These are phyloP conservation scores for Eublepharis macularius DNA, from an alignment of 2,113 vertebrate genomes.

Conservation along the genomic window DNA sequence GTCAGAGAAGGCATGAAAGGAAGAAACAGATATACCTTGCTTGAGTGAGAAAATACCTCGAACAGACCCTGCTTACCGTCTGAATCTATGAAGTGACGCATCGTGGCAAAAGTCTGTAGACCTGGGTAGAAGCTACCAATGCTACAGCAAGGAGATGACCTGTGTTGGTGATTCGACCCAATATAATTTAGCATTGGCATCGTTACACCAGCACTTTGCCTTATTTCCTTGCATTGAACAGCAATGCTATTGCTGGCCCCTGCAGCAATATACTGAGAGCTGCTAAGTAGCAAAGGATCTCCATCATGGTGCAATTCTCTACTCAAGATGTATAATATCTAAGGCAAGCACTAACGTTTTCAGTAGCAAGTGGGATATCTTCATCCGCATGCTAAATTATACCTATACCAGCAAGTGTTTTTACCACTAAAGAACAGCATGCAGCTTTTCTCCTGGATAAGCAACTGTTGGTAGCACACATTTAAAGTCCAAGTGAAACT, in stretches of 20 bases:
- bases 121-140: neutral
- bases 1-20: too few species aligned
- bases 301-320: neutral
- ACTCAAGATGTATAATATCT: neutral
- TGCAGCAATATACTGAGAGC: neutral
- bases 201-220: neutral
- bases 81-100: neutral
- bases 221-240: neutral
- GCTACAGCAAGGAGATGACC: neutral
- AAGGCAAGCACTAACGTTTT: neutral
- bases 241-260: neutral
- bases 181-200: neutral
- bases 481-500: neutral
- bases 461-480: neutral
- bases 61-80: neutral
- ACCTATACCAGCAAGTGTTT: neutral
- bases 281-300: neutral
- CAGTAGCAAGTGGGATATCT: neutral
- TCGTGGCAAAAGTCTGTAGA: neutral
- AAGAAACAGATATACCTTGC: too few species aligned
- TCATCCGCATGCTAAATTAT: neutral
- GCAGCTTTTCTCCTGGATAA: neutral
- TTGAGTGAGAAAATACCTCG: too few species aligned
- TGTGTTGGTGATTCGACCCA: neutral
- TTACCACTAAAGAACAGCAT: neutral